Conservation (phyloP, 2,113 vertebrate genomes). For the Crotalus tigris region DNA sequence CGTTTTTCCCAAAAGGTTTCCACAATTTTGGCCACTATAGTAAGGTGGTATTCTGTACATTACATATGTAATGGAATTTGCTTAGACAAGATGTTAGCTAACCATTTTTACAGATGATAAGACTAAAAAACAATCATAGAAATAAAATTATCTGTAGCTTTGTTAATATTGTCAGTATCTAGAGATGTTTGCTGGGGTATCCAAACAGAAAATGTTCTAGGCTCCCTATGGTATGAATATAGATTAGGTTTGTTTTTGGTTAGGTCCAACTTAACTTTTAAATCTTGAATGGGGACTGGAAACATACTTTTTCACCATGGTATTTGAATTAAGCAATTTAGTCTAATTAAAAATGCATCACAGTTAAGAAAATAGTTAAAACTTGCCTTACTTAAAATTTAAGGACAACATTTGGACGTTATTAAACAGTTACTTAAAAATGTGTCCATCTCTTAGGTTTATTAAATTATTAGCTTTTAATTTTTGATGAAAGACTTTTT, state of each 20-base stretch:
- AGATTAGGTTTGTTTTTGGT: background rate
- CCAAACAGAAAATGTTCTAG: background rate
- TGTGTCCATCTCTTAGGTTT: background rate
- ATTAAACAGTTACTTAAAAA: conserved; percentile 7
- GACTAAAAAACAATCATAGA: background rate
- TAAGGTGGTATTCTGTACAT: too few species aligned
- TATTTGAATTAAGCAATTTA: background rate
- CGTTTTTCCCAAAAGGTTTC: too few species aligned
- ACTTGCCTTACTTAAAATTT: conserved; percentile 11
- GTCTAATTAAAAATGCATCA: background rate
- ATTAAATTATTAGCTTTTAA: background rate
- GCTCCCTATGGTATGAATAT: background rate
- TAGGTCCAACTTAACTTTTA: background rate
- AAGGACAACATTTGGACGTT: background rate
- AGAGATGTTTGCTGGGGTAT: background rate
- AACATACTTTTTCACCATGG: background rate
- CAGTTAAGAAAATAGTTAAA: background rate
- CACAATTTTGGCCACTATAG: too few species aligned
- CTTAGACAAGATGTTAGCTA: background rate
- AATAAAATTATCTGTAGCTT: background rate
- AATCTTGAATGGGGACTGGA: background rate
- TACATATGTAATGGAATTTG: background rate
- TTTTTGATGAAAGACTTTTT: background rate
- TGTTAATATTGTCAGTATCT: background rate
- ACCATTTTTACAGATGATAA: background rate